phyloP scores from a whole-genome alignment of 2,113 vertebrate genomes.

The Barbus barbus region DNA sequence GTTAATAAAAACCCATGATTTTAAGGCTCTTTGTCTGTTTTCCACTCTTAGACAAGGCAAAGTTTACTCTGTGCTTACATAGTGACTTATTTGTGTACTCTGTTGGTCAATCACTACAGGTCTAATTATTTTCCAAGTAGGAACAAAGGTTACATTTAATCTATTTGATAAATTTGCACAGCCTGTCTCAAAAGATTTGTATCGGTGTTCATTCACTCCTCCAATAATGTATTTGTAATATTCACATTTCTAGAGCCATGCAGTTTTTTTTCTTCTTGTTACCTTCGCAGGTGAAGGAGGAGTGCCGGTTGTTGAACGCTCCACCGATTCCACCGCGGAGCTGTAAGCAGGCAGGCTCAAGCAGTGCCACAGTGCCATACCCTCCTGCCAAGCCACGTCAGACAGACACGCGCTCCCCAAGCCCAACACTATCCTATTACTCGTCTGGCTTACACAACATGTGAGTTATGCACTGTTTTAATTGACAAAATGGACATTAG shows the following conservation, averaged over 20 bases:
- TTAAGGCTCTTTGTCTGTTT: background rate
- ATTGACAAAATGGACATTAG: background rate
- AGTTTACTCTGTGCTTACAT: conserved; percentile 17
- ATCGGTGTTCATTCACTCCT: background rate
- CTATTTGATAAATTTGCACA: background rate
- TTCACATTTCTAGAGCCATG: background rate
- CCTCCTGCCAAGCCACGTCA: conserved; percentile 80
- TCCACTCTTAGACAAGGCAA: background rate
- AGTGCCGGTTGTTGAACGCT: conserved; percentile 95
- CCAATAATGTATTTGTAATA: background rate
- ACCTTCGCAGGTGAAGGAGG: conserved; percentile 90
- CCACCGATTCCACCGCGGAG: conserved; percentile 94
- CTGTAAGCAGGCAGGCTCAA: conserved; percentile 78
- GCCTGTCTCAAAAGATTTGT: background rate
- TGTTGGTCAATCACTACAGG: background rate
- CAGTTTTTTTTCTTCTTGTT: background rate
- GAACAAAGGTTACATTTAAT: background rate
- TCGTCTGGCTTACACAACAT: conserved; percentile 96
- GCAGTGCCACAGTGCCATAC: conserved; percentile 73
- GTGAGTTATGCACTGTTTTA: conserved; percentile 74
- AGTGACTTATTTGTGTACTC: conserved; percentile 25
- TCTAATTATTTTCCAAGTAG: background rate
- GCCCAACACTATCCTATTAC: conserved; percentile 96
- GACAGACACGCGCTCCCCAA: conserved; percentile 90
- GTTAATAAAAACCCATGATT: background rate